Evolutionary conservation across 2,888 invertebrate species (phyloP).

Genomic region (Pegoplata infirma): DNA sequence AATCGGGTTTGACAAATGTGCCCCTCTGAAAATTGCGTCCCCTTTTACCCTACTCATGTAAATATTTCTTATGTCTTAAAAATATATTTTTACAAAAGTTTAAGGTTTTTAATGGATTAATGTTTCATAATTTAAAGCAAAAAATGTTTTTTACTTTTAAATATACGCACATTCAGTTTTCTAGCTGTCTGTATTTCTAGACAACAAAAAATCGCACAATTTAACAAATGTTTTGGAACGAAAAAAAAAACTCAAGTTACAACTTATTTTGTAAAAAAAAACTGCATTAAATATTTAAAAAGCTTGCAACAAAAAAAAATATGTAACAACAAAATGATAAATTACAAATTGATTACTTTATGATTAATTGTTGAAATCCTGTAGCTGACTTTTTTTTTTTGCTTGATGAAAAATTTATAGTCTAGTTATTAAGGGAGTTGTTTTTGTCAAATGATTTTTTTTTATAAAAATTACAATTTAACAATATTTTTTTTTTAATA

Average conservation of each 20-base stretch:
- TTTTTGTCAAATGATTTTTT: background rate
- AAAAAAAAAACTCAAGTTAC: background rate
- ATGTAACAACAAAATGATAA: conserved; percentile 7
- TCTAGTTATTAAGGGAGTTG: background rate
- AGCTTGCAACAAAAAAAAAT: background rate
- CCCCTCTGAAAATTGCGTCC: too few species aligned
- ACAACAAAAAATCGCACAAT: background rate
- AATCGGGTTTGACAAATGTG: too few species aligned
- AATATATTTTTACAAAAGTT: too few species aligned
- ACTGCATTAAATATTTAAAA: background rate
- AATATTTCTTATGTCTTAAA: too few species aligned
- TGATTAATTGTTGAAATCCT: conserved; percentile 18
- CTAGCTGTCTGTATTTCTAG: background rate
- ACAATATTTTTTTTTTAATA: background rate
- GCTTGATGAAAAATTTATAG: background rate
- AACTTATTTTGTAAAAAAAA: background rate
- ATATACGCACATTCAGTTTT: background rate
- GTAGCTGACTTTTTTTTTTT: background rate
- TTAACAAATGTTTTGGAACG: background rate
- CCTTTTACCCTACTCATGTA: too few species aligned
- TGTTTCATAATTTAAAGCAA: background rate
- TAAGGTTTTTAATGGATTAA: too few species aligned
- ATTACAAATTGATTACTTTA: conserved; percentile 9
- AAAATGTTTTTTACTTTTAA: background rate
- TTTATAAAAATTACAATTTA: background rate